These are phyloP conservation scores for Drosophila peninsularis DNA, from an alignment of 2,888 invertebrate species.

Conservation along the genomic window DNA sequence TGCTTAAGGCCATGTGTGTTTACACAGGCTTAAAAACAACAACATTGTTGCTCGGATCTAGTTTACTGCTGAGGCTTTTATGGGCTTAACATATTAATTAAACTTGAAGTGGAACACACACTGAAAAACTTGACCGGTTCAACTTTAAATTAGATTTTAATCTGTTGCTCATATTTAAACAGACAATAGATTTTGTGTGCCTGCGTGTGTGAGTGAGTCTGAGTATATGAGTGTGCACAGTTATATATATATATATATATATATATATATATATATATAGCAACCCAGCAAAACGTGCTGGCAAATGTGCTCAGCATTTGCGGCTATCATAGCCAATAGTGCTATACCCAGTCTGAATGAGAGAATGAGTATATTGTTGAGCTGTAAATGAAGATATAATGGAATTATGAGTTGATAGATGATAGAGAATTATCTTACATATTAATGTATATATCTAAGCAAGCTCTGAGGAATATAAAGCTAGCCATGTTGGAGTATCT, in stretches of 20 bases:
- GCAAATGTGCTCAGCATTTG: constrained; percentile 13
- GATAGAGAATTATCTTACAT: neutral
- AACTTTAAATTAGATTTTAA: constrained; percentile 78
- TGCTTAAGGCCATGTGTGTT: constrained; percentile 29
- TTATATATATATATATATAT: constrained; percentile 1
- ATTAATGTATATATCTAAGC: too few species aligned
- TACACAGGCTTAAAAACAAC: constrained; percentile 31
- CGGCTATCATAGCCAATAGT: neutral
- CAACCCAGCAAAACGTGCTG: constrained; percentile 7
- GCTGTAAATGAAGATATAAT: neutral
- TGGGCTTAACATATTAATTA: constrained; percentile 77
- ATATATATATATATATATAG: constrained; percentile 1
- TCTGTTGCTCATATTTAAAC: constrained; percentile 75
- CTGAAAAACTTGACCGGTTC: constrained; percentile 43
- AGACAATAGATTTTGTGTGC: constrained; percentile 32
- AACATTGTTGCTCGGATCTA: constrained; percentile 38
- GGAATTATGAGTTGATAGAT: neutral
- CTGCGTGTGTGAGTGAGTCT: constrained; percentile 18
- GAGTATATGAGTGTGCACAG: neutral
- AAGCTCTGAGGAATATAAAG: too few species aligned
- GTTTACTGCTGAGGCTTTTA: constrained; percentile 61
- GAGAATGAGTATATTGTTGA: neutral
- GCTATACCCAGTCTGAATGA: neutral
- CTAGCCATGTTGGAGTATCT: neutral
- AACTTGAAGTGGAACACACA: constrained; percentile 67